Conservation (phyloP, 2,113 vertebrate genomes). For the Oreocharis arfaki region DNA sequence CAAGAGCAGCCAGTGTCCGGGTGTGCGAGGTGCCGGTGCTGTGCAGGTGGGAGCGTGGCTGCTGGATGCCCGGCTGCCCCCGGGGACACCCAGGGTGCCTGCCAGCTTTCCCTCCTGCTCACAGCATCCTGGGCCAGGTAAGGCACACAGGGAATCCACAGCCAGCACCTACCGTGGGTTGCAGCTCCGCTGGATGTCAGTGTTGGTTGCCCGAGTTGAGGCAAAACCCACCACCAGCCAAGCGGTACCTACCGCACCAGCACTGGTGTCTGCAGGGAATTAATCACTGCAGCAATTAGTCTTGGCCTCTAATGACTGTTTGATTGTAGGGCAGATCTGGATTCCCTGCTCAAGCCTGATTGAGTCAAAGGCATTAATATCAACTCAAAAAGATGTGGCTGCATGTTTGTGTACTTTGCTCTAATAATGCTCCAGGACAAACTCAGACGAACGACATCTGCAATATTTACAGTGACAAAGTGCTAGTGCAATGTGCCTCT, state of each 20-base stretch:
- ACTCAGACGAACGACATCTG: constrained; percentile 21
- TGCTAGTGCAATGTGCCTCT: not conserved
- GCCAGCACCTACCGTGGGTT: accelerated
- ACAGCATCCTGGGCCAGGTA: not conserved
- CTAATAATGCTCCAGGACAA: constrained; percentile 52
- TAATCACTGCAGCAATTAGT: not conserved
- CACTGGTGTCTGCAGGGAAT: not conserved
- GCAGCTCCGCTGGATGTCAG: not conserved
- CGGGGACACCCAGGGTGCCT: not conserved
- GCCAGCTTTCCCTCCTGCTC: not conserved
- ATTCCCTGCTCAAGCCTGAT: not conserved
- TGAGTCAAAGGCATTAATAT: constrained; percentile 31
- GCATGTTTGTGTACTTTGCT: constrained; percentile 31
- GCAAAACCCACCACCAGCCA: not conserved
- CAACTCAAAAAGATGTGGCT: not conserved
- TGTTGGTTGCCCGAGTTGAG: not conserved
- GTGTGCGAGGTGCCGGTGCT: accelerated
- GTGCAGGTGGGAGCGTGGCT: accelerated
- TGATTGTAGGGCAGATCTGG: not conserved
- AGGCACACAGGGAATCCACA: not conserved
- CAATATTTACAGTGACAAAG: constrained; percentile 61
- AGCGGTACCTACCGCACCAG: accelerated
- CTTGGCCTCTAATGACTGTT: not conserved
- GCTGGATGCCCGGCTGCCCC: accelerated
- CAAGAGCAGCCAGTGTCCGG: not conserved